phyloP scores from a whole-genome alignment of 2,888 invertebrate genomes.

The Euzetes globulus region DNA sequence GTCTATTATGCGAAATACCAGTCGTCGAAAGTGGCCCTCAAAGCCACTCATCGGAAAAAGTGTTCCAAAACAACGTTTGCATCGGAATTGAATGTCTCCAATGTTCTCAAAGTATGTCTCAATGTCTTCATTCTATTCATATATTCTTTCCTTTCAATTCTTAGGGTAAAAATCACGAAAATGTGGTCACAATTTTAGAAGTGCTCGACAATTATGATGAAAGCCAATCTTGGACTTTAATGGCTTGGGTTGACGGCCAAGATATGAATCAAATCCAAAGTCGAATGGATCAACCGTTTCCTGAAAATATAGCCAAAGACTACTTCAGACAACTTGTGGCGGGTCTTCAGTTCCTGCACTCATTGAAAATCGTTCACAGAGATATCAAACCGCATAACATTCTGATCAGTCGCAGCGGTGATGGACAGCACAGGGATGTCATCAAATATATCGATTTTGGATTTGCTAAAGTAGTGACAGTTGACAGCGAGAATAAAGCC shows the following conservation, averaged over 20 bases:
- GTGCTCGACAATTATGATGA: neutral
- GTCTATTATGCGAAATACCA: neutral
- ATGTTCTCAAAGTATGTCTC: neutral
- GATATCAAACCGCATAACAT: slow-evolving; percentile 98
- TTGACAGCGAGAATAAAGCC: neutral
- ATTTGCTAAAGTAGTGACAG: neutral
- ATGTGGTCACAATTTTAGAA: neutral
- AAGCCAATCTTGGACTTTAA: neutral
- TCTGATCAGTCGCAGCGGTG: slow-evolving; percentile 67
- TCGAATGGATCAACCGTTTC: neutral
- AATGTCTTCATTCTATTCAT: neutral
- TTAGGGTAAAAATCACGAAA: neutral
- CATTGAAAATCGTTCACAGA: slow-evolving; percentile 90
- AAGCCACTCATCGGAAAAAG: neutral
- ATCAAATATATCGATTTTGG: slow-evolving; percentile 20
- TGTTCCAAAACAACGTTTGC: neutral
- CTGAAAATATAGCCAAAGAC: neutral
- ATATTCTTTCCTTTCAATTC: neutral
- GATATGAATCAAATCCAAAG: neutral
- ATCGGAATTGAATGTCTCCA: neutral
- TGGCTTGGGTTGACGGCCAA: slow-evolving; percentile 4
- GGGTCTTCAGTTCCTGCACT: slow-evolving; percentile 89
- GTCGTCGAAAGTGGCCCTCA: neutral
- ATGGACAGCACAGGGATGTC: neutral
- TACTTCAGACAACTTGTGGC: slow-evolving; percentile 88